Conservation (phyloP, 2,113 vertebrate genomes). For the Cebus imitator region DNA sequence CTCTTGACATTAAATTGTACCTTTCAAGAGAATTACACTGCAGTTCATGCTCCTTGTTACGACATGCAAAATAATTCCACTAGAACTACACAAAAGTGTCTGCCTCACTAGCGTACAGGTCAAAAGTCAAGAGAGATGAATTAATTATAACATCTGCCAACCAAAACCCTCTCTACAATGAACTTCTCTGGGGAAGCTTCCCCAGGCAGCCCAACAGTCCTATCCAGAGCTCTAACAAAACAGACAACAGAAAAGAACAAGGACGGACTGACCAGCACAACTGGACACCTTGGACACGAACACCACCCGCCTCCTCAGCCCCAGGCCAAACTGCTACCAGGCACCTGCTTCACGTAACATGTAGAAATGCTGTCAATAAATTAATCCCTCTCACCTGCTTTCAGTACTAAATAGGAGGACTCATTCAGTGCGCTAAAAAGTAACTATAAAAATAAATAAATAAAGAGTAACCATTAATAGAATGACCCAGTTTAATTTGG, state of each 20-base stretch:
- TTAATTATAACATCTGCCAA: not conserved
- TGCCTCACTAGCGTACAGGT: not conserved
- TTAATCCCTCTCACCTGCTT: not conserved
- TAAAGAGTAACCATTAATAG: not conserved
- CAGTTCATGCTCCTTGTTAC: not conserved
- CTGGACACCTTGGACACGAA: not conserved
- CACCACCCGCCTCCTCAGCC: not conserved
- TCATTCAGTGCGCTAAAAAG: not conserved
- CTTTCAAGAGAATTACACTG: not conserved
- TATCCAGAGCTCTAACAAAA: not conserved
- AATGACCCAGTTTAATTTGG: not conserved
- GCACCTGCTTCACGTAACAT: accelerated
- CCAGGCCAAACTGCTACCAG: accelerated
- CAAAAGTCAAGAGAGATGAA: not conserved
- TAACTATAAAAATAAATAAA: not conserved
- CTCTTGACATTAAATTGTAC: not conserved
- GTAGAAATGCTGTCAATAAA: not conserved
- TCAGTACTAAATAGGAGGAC: not conserved
- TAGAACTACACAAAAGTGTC: not conserved
- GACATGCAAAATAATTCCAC: not conserved
- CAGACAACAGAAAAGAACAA: not conserved
- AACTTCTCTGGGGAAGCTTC: not conserved
- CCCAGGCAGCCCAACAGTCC: not conserved
- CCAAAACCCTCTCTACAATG: not conserved
- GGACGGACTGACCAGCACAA: not conserved